Evolutionary conservation across 2,797 vertebrate genomes (phyloP).

Genomic region (Liasis olivaceus): DNA sequence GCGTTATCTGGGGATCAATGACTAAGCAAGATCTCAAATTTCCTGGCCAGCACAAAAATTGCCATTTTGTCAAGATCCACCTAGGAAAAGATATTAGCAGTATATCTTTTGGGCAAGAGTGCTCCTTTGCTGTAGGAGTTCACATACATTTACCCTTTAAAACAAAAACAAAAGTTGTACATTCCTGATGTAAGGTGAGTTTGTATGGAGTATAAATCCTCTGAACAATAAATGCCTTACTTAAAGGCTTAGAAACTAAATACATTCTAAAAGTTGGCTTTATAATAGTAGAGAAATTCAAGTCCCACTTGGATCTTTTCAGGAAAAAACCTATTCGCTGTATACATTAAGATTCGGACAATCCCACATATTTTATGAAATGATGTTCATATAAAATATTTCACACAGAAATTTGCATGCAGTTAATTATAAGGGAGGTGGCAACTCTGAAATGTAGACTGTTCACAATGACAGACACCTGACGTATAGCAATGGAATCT

Average conservation of each 20-base stretch:
- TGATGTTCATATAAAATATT: background rate
- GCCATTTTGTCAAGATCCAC: background rate
- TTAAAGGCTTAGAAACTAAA: background rate
- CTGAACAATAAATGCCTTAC: background rate
- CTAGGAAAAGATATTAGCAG: background rate
- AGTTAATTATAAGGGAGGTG: background rate
- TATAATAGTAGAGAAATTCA: background rate
- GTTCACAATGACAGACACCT: background rate
- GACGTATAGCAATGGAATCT: background rate
- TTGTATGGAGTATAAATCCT: background rate
- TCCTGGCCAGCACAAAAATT: background rate
- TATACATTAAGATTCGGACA: background rate
- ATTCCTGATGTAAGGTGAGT: background rate
- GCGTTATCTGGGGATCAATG: background rate
- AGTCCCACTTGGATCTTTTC: background rate
- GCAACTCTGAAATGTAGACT: background rate
- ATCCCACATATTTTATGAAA: background rate
- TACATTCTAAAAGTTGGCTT: background rate
- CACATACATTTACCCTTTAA: background rate
- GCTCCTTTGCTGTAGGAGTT: background rate
- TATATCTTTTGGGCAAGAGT: background rate
- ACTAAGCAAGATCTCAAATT: constrained; percentile 11
- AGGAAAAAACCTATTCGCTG: background rate
- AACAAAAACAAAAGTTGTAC: background rate
- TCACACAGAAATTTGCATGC: background rate